These are phyloP conservation scores for Apantesis nais DNA, from an alignment of 2,888 invertebrate genomes.

Conservation along the genomic window DNA sequence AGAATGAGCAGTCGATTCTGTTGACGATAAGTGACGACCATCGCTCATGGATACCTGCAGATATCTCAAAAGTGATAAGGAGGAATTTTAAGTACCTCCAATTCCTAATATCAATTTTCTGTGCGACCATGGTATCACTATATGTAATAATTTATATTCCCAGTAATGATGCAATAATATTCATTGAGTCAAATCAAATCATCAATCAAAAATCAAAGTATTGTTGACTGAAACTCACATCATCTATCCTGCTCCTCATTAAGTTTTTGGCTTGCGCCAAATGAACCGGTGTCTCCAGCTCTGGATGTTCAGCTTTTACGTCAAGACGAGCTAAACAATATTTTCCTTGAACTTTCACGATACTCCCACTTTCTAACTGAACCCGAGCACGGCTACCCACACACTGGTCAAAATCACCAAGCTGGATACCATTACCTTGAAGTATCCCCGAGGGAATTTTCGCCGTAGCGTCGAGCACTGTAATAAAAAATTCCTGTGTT, in stretches of 20 bases:
- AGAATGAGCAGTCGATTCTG: too few relatives aligned
- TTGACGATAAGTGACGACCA: too few relatives aligned
- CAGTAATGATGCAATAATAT: too few relatives aligned
- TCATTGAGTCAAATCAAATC: background rate
- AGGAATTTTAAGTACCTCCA: too few relatives aligned
- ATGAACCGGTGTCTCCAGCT: conserved; percentile 87
- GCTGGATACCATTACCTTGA: conserved; percentile 89
- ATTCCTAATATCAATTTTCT: too few relatives aligned
- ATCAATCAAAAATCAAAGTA: background rate
- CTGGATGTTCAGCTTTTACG: conserved; percentile 84
- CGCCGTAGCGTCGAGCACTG: conserved; percentile 90
- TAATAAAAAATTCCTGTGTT: conserved; percentile 70
- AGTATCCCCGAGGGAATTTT: conserved; percentile 89
- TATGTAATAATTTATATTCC: too few relatives aligned
- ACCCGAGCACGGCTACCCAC: conserved; percentile 86
- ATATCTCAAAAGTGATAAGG: too few relatives aligned
- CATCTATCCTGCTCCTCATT: conserved; percentile 87
- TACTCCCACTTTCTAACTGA: conserved; percentile 84
- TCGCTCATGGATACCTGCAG: too few relatives aligned
- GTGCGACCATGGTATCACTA: too few relatives aligned
- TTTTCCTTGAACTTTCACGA: conserved; percentile 88
- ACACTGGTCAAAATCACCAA: conserved; percentile 90
- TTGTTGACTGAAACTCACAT: conserved; percentile 75
- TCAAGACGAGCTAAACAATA: conserved; percentile 89
- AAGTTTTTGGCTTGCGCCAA: conserved; percentile 88